phyloP scores from a whole-genome alignment of 2,888 invertebrate genomes.

The Hermodice carunculata region DNA sequence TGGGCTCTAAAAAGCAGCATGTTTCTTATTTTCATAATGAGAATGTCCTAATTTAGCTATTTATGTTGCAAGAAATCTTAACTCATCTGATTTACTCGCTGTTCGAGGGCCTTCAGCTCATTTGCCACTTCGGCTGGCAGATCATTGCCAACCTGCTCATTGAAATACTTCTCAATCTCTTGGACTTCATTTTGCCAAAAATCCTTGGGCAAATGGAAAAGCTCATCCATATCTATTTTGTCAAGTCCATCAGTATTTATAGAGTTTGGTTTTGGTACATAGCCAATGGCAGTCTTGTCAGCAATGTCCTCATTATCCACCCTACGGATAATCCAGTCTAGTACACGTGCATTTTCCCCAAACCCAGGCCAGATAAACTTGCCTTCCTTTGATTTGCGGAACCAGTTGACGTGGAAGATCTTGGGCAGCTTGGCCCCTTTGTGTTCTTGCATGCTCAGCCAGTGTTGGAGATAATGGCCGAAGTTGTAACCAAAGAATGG shows the following conservation, averaged over 20 bases:
- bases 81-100: slow-evolving; percentile 22
- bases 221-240: slow-evolving; percentile 79
- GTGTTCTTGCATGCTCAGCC: slow-evolving; percentile 44
- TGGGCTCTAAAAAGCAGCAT: too few species aligned
- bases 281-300: slow-evolving; percentile 67
- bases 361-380: slow-evolving; percentile 55
- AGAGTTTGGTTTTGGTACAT: slow-evolving; percentile 37
- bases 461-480: slow-evolving; percentile 53
- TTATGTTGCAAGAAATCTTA: too few species aligned
- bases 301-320: slow-evolving; percentile 74
- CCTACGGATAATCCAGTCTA: slow-evolving; percentile 51
- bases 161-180: slow-evolving; percentile 88
- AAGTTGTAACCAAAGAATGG: slow-evolving; percentile 64
- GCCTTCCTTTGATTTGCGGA: slow-evolving; percentile 40
- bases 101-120: slow-evolving; percentile 74
- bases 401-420: slow-evolving; percentile 58
- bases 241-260: slow-evolving; percentile 32
- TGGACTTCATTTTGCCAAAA: slow-evolving; percentile 88
- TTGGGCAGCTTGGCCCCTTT: slow-evolving; percentile 46
- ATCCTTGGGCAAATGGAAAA: slow-evolving; percentile 87
- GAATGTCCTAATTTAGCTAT: too few species aligned
- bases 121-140: slow-evolving; percentile 81
- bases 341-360: slow-evolving; percentile 52
- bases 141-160: slow-evolving; percentile 89
- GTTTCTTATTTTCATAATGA: too few species aligned